phyloP scores from a whole-genome alignment of 1,140 invertebrate genomes.

The Pseudomyrmex gracilis region DNA sequence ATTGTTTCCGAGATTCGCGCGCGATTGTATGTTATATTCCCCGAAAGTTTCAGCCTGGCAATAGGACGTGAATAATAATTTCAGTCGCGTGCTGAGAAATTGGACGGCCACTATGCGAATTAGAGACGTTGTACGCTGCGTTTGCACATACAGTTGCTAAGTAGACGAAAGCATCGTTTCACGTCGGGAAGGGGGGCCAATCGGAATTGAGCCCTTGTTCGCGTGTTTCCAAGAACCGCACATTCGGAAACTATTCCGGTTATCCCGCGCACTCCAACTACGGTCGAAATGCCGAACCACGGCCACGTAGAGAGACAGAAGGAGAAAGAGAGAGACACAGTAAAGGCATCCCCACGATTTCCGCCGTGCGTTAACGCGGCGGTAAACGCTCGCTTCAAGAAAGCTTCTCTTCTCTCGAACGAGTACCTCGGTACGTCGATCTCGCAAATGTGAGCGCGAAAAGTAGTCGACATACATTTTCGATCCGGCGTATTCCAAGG shows the following conservation, averaged over 20 bases:
- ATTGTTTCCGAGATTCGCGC: background rate
- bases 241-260: slow-evolving; percentile 54
- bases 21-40: background rate
- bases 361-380: slow-evolving; percentile 16
- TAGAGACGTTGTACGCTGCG: slow-evolving; percentile 18
- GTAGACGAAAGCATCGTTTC: slow-evolving; percentile 51
- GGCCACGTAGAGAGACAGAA: slow-evolving; percentile 21
- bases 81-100: slow-evolving; percentile 15
- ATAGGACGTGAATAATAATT: slow-evolving; percentile 21
- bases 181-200: slow-evolving; percentile 30
- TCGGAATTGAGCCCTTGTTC: slow-evolving; percentile 55
- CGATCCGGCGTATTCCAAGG: background rate
- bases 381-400: slow-evolving; percentile 8
- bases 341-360: slow-evolving; percentile 10
- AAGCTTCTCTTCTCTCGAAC: slow-evolving; percentile 18
- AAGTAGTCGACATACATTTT: background rate
- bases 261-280: slow-evolving; percentile 39
- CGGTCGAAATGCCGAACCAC: slow-evolving; percentile 31
- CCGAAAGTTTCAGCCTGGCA: background rate
- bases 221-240: slow-evolving; percentile 47
- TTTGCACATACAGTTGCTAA: slow-evolving; percentile 51
- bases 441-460: slow-evolving; percentile 6
- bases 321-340: background rate
- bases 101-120: slow-evolving; percentile 8
- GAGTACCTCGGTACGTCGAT: background rate